Conservation (phyloP, 2,113 vertebrate genomes). For the Triplophysa tibetana region DNA sequence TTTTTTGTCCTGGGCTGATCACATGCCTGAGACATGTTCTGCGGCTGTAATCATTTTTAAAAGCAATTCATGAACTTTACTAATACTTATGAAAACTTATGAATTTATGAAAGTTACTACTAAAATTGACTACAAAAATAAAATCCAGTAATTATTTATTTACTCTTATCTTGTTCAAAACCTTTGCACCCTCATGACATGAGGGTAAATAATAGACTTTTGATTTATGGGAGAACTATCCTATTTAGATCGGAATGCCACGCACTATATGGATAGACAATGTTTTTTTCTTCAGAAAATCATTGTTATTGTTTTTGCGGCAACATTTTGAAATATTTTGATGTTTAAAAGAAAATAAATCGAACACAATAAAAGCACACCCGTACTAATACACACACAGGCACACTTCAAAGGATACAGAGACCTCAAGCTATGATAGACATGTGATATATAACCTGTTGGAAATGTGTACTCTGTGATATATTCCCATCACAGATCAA, state of each 20-base stretch:
- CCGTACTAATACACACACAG: conserved; percentile 7
- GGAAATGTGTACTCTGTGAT: not conserved
- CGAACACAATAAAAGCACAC: not conserved
- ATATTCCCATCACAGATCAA: conserved; percentile 13
- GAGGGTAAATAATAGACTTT: too few relatives aligned
- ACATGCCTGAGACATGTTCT: not conserved
- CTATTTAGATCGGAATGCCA: too few relatives aligned
- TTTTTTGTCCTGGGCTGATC: too few relatives aligned
- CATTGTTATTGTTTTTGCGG: not conserved
- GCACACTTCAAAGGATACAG: conserved; percentile 15
- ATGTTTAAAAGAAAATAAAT: conserved; percentile 14
- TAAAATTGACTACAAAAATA: too few relatives aligned
- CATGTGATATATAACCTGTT: not conserved
- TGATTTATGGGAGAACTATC: too few relatives aligned
- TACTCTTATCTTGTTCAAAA: not conserved
- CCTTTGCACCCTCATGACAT: too few relatives aligned
- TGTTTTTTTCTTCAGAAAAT: too few relatives aligned
- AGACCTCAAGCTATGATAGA: not conserved
- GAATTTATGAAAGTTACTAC: too few relatives aligned
- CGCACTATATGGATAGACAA: too few relatives aligned
- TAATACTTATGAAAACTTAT: too few relatives aligned
- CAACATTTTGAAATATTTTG: conserved; percentile 34
- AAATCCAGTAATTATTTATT: not conserved
- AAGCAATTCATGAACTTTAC: not conserved
- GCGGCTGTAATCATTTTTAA: not conserved